A percentile compares a stretch with the other conserved stretches of the same genome.
phyloP scores from a whole-genome alignment of 2,797 vertebrate genomes.

The Coreius guichenoti region DNA sequence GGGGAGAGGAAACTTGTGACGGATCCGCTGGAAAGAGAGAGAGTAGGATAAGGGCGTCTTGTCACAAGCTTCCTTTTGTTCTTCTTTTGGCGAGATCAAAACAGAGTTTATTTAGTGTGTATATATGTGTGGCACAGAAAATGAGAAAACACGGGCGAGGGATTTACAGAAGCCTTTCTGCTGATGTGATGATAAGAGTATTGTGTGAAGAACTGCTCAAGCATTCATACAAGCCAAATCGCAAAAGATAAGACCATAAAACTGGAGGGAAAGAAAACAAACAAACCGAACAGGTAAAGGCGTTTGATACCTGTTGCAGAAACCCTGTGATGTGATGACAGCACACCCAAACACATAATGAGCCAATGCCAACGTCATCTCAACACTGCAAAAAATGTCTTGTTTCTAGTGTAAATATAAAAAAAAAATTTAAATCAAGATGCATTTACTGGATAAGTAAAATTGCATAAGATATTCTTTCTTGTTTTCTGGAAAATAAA shows the following conservation, averaged over 20 bases:
- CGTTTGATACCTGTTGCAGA: neutral
- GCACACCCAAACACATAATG: neutral
- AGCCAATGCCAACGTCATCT: neutral
- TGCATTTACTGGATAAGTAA: too few species aligned
- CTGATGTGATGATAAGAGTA: conserved; percentile 33
- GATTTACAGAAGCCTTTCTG: conserved; percentile 32
- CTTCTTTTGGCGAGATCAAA: conserved; percentile 31
- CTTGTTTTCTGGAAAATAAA: too few species aligned
- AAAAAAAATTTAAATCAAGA: too few species aligned
- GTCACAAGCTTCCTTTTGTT: conserved; percentile 20
- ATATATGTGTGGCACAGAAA: conserved; percentile 7
- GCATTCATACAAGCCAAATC: conserved; percentile 28
- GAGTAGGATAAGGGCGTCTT: conserved; percentile 19
- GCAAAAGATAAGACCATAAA: conserved; percentile 11
- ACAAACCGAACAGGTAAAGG: conserved; percentile 15
- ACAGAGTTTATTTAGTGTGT: conserved; percentile 26
- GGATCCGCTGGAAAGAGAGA: neutral
- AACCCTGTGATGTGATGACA: neutral
- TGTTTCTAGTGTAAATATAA: too few species aligned
- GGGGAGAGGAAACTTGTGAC: conserved; percentile 15
- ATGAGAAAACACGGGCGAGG: conserved; percentile 11
- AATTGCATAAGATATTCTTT: too few species aligned
- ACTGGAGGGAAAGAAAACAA: conserved; percentile 15
- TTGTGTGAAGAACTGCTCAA: conserved; percentile 38
- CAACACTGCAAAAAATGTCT: too few species aligned